These are phyloP conservation scores for Gymnorhina tibicen DNA, from an alignment of 2,113 vertebrate species.

Conservation along the genomic window DNA sequence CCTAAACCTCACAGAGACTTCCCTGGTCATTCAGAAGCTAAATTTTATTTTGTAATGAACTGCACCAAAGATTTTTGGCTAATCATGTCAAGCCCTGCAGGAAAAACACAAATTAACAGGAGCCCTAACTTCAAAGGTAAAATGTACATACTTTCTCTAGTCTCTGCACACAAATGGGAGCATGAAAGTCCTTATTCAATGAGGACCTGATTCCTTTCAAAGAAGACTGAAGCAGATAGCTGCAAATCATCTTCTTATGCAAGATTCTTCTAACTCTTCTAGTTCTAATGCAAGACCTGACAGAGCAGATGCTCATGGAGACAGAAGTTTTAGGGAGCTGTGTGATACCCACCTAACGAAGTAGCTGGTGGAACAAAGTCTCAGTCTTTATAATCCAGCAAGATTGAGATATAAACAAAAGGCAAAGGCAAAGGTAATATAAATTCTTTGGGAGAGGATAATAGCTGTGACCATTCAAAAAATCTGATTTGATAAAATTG, in stretches of 20 bases:
- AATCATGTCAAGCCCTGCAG: background rate
- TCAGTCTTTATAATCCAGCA: background rate
- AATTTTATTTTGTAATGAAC: background rate
- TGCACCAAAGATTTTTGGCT: background rate
- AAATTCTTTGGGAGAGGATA: background rate
- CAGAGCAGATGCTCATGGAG: background rate
- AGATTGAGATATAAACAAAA: background rate
- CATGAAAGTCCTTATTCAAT: background rate
- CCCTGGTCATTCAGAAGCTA: background rate
- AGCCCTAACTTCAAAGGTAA: conserved; percentile 5
- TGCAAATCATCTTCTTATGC: background rate
- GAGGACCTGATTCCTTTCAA: background rate
- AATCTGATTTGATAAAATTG: background rate
- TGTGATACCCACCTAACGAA: background rate
- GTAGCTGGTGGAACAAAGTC: background rate
- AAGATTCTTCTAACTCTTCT: background rate
- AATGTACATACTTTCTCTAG: background rate
- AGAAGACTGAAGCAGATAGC: background rate
- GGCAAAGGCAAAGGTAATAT: background rate
- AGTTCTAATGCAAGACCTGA: background rate
- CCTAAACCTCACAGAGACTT: background rate
- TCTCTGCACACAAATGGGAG: background rate
- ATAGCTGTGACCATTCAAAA: background rate
- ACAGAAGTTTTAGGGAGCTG: background rate
- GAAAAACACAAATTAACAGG: background rate